These are phyloP conservation scores for Orycteropus afer DNA, from an alignment of 2,113 vertebrate genomes.

Conservation along the genomic window DNA sequence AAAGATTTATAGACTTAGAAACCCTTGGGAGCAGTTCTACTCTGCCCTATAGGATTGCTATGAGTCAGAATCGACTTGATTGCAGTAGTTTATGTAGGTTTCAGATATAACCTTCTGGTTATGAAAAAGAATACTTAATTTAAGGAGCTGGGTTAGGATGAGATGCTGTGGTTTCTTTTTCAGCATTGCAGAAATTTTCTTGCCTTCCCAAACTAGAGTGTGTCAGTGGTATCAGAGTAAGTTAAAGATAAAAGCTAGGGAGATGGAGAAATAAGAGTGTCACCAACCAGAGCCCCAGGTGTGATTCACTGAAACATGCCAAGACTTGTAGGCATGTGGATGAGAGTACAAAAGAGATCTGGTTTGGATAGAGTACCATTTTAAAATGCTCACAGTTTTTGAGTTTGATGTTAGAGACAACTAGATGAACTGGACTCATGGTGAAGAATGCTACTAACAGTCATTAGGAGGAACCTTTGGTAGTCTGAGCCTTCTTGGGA, in stretches of 20 bases:
- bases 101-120: background rate
- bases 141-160: background rate
- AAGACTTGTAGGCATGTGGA: background rate
- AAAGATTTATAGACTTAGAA: no score
- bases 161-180: background rate
- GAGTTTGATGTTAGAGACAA: background rate
- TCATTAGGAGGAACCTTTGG: background rate
- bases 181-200: background rate
- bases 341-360: background rate
- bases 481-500: constrained; percentile 29
- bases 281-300: background rate
- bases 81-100: background rate
- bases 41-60: no score
- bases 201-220: background rate
- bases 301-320: background rate
- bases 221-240: background rate
- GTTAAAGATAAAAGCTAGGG: background rate
- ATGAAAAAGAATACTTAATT: background rate
- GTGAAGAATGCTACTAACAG: background rate
- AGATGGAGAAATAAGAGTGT: background rate
- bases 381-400: background rate
- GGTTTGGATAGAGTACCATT: background rate
- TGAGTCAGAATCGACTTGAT: no score
- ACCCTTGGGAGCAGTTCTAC: no score
- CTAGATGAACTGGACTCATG: background rate